phyloP scores from a whole-genome alignment of 2,888 invertebrate genomes.

The Mesodorylaimus sp. region DNA sequence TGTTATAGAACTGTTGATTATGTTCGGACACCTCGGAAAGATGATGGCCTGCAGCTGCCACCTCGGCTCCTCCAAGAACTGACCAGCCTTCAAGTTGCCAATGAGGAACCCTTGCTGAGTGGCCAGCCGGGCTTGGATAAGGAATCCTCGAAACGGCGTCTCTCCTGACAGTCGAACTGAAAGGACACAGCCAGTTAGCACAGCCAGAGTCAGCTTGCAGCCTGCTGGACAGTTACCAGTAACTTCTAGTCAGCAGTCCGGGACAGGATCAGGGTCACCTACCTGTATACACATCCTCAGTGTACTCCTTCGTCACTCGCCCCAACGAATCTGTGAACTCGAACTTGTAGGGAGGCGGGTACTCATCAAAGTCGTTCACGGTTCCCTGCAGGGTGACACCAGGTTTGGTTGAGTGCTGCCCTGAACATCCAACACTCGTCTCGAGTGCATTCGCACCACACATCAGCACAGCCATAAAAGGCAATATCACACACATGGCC shows the following conservation, averaged over 20 bases:
- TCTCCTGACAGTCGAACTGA: constrained; percentile 3
- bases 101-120: constrained; percentile 9
- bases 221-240: no score
- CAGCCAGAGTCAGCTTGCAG: no score
- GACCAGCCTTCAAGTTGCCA: constrained; percentile 9
- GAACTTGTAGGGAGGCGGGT: constrained; percentile 5
- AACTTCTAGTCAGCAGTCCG: no score
- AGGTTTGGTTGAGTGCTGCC: constrained; percentile 3
- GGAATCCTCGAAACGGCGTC: constrained; percentile 1
- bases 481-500: no score
- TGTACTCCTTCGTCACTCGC: neutral
- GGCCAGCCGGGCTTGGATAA: constrained; percentile 10
- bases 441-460: no score
- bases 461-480: no score
- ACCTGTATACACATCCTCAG: constrained; percentile 1
- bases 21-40: constrained; percentile 2
- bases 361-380: neutral
- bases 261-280: no score
- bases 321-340: neutral
- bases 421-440: no score
- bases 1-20: constrained; percentile 8
- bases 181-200: neutral
- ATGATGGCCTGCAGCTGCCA: neutral
- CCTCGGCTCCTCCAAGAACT: neutral
- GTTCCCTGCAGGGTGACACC: constrained; percentile 2